These are phyloP conservation scores for Mesorhabditis spiculigera DNA, from an alignment of 2,888 invertebrate species.

Conservation along the genomic window DNA sequence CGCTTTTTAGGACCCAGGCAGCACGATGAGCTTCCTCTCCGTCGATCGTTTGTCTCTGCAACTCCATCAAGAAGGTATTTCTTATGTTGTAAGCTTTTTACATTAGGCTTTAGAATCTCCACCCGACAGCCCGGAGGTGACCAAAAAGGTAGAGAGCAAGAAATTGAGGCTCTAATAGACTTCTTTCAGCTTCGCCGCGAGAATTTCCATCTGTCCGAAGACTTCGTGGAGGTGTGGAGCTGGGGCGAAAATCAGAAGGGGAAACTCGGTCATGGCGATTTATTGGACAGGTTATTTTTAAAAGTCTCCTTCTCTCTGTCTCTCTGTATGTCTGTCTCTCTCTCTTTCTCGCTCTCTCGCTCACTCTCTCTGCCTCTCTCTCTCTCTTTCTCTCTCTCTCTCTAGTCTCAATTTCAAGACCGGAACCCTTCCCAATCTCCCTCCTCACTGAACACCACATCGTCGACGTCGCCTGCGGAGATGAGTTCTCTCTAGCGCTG, in stretches of 20 bases:
- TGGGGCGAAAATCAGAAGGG: background rate
- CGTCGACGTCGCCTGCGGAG: background rate
- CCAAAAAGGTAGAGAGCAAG: background rate
- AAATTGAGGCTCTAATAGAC: background rate
- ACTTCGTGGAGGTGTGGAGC: slow-evolving; percentile 4
- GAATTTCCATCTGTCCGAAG: background rate
- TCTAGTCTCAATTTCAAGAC: background rate
- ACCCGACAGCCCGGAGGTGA: too few species aligned
- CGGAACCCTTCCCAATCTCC: background rate
- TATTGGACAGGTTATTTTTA: too few species aligned
- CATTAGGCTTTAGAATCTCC: too few species aligned
- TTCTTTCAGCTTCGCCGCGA: background rate
- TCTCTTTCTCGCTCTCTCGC: too few species aligned
- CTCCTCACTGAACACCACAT: background rate
- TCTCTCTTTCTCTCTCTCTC: too few species aligned
- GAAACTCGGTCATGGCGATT: background rate
- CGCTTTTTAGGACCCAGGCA: background rate
- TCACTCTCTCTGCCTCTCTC: too few species aligned
- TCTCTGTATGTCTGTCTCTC: too few species aligned
- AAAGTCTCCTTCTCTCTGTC: too few species aligned
- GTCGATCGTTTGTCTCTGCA: slow-evolving; percentile 3
- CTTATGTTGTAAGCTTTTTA: too few species aligned
- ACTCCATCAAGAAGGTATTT: background rate
- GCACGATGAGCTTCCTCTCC: slow-evolving; percentile 1
- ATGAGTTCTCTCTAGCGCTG: background rate